Evolutionary conservation across 2,888 invertebrate species (phyloP), one percentile per base, ranked within the genome.

Genomic region (Sesia bembeciformis): DNA sequence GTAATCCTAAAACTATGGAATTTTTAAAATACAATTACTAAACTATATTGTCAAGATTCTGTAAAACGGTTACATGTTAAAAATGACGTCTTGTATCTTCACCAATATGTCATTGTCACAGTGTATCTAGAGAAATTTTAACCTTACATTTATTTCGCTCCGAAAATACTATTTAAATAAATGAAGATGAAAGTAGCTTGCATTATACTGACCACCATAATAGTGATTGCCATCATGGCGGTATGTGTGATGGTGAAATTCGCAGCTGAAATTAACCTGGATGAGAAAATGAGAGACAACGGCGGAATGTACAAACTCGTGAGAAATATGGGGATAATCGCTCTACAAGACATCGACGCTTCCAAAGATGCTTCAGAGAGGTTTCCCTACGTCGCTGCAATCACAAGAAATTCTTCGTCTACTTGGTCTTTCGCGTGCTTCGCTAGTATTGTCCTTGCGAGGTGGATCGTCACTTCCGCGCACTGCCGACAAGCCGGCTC

Each of bases 181-280:
- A 6, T 50, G 38, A 55, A n/a, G 58, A 84, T 85, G 83, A 86
- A 85, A 59, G 73, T 76, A 6, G 81, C 83, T 3, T 86, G 84
- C 46, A 63, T 84, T 0, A 72, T 82, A 1, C 57, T 87, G 3
- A 70, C 79, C 0, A 60, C 78, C 0, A 59, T 86, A 0, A 83
- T 84, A 3, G 51, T 70, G 0, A 67, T 85, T 0, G 82, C 85
- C 1, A 78, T 87, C 6, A 73, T 85, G 75, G 82, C 79, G 0
- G 81, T 87, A 0, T 81, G 84, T n/a, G 72, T 85, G 4, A 86
- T 87, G 87, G 84, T 87, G 7, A 87, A 86, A 55, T 86, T 80
- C 52, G 86, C 87, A 0, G 84, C 85, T 0, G 86, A 86, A 53
- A 79, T 86, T 41, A 77, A 80, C 0, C 72, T 83, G 0, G 71